Percentiles rank a stretch among this genome's conserved stretches.
Conservation (phyloP, 2,797 vertebrate species). For the Trachops cirrhosus region DNA sequence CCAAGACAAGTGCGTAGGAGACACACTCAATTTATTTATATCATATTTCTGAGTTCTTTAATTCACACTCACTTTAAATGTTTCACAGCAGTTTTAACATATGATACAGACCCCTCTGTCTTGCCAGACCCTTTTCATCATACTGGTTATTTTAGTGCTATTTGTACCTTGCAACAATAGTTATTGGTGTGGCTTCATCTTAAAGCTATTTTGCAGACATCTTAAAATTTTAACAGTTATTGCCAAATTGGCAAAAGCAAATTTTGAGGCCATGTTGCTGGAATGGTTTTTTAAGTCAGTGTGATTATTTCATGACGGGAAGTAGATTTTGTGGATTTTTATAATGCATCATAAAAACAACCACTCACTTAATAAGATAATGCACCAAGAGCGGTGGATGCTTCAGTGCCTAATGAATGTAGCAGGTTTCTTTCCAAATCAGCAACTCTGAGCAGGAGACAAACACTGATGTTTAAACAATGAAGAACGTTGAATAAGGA, state of each 20-base stretch:
- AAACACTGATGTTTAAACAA: conserved; percentile 61
- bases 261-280: background rate
- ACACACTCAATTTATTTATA: background rate
- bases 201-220: background rate
- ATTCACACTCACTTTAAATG: background rate
- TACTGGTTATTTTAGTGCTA: background rate
- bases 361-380: conserved; percentile 56
- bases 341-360: conserved; percentile 28
- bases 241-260: conserved; percentile 18
- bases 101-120: background rate
- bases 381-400: background rate
- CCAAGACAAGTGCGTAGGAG: background rate
- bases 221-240: background rate
- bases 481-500: conserved; percentile 45
- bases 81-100: background rate
- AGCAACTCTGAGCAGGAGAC: conserved; percentile 49
- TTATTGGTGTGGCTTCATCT: background rate
- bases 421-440: conserved; percentile 59
- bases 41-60: background rate
- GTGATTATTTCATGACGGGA: background rate
- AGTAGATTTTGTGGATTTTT: background rate
- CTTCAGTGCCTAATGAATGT: conserved; percentile 45
- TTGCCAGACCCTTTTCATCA: background rate
- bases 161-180: background rate
- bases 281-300: conserved; percentile 20